These are phyloP conservation scores for Glyptemys insculpta DNA, from an alignment of 2,797 vertebrate species.

Conservation along the genomic window DNA sequence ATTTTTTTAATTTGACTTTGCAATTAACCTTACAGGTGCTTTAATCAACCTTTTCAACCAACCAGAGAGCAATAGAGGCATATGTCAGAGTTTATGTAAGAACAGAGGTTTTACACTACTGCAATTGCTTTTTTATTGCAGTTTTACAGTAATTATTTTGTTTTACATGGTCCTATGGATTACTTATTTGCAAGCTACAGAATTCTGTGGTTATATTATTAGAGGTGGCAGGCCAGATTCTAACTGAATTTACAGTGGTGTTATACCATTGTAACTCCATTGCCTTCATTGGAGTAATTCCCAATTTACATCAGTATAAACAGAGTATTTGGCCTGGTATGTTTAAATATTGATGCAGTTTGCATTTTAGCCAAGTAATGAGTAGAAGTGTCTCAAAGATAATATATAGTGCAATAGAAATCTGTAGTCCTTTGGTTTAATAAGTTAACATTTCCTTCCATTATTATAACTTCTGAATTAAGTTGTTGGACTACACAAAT, in stretches of 20 bases:
- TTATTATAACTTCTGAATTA: neutral
- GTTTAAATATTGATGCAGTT: neutral
- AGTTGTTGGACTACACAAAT: neutral
- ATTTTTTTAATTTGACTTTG: neutral
- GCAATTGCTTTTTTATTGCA: neutral
- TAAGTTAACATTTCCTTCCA: neutral
- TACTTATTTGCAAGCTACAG: fast-evolving
- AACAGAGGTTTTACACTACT: neutral
- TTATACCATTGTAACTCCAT: neutral
- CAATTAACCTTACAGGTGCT: neutral
- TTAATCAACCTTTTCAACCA: neutral
- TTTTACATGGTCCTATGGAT: fast-evolving
- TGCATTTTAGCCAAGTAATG: neutral
- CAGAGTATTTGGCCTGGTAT: fast-evolving
- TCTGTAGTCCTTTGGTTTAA: neutral
- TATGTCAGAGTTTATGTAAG: fast-evolving
- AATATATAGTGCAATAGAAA: neutral
- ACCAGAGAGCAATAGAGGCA: neutral
- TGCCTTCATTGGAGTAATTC: neutral
- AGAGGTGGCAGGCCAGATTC: neutral
- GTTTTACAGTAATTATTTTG: fast-evolving
- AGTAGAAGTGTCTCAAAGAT: neutral
- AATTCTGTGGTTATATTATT: neutral
- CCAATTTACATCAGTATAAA: fast-evolving
- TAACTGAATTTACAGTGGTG: fast-evolving